These are phyloP conservation scores for Antedon mediterranea DNA, from an alignment of 53 echinoderm and acorn worm genomes.

Conservation along the genomic window DNA sequence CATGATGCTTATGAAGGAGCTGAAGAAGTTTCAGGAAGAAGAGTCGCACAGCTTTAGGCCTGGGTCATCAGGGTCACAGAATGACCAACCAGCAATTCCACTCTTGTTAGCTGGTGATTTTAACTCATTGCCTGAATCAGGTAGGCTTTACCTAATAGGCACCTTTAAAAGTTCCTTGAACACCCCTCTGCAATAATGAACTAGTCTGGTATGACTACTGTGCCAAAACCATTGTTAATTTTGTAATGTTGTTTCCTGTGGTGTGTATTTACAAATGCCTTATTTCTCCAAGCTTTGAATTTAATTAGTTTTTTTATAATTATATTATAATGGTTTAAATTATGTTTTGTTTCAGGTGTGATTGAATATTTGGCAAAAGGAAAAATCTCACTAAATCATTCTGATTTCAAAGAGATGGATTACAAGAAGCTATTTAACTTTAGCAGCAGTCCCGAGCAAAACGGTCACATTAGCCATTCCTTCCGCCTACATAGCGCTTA, in stretches of 20 bases:
- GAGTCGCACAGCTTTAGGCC: slow-evolving; percentile 84
- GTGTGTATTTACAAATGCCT: too few relatives aligned
- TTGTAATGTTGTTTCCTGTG: too few relatives aligned
- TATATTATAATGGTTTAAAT: too few relatives aligned
- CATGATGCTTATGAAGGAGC: slow-evolving; percentile 98
- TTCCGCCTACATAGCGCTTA: slow-evolving; percentile 73
- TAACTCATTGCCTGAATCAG: slow-evolving; percentile 96
- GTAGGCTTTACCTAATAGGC: slow-evolving; percentile 9
- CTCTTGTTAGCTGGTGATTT: slow-evolving; percentile 89
- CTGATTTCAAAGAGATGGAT: slow-evolving; percentile 94
- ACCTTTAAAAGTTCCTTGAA: too few relatives aligned
- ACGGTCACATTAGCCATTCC: slow-evolving; percentile 73
- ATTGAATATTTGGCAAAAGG: slow-evolving; percentile 80
- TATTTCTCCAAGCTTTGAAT: too few relatives aligned
- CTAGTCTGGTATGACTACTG: too few relatives aligned
- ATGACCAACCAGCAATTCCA: slow-evolving; percentile 36
- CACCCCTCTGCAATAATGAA: too few relatives aligned
- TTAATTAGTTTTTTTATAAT: not conserved
- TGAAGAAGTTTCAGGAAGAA: slow-evolving; percentile 86
- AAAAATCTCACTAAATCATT: slow-evolving; percentile 68
- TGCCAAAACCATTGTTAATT: too few relatives aligned
- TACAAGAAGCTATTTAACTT: slow-evolving; percentile 84
- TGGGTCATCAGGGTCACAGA: slow-evolving; percentile 15
- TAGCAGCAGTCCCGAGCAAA: slow-evolving; percentile 57
- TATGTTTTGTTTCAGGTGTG: slow-evolving; percentile 37